Evolutionary conservation across 2,113 vertebrate species (phyloP).

Genomic region (Microcebus ravelobensis): DNA sequence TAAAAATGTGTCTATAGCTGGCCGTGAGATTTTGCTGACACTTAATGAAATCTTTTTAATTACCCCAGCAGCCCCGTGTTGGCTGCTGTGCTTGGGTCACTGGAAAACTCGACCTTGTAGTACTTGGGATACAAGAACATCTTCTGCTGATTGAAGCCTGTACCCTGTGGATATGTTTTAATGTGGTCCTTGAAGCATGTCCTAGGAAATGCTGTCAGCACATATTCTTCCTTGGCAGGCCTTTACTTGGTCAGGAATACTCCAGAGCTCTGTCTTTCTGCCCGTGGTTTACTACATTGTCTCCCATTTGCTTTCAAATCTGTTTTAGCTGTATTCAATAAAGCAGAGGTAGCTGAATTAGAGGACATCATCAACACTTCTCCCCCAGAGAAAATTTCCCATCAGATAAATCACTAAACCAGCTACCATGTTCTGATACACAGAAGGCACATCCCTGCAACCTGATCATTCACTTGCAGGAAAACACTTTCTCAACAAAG

Average conservation of each 20-base stretch:
- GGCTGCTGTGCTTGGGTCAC: slow-evolving; percentile 76
- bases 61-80: slow-evolving; percentile 76
- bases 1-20: slow-evolving; percentile 78
- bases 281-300: not conserved
- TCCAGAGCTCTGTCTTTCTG: slow-evolving; percentile 53
- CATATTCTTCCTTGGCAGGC: slow-evolving; percentile 66
- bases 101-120: slow-evolving; percentile 68
- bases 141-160: slow-evolving; percentile 81
- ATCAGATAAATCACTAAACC: slow-evolving; percentile 65
- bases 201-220: slow-evolving; percentile 74
- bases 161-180: slow-evolving; percentile 74
- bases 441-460: not conserved
- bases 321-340: slow-evolving; percentile 38
- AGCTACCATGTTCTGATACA: not conserved
- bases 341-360: slow-evolving; percentile 46
- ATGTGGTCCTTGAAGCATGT: slow-evolving; percentile 81
- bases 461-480: not conserved
- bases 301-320: slow-evolving; percentile 58
- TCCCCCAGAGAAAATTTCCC: slow-evolving; percentile 16
- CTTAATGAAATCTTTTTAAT: slow-evolving; percentile 85
- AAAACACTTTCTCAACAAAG: not conserved
- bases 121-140: slow-evolving; percentile 81
- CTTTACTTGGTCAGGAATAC: slow-evolving; percentile 62
- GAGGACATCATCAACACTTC: not conserved
- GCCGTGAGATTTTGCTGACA: slow-evolving; percentile 78